Conservation (phyloP, 2,797 vertebrate genomes). For the Apodemus agrarius region DNA sequence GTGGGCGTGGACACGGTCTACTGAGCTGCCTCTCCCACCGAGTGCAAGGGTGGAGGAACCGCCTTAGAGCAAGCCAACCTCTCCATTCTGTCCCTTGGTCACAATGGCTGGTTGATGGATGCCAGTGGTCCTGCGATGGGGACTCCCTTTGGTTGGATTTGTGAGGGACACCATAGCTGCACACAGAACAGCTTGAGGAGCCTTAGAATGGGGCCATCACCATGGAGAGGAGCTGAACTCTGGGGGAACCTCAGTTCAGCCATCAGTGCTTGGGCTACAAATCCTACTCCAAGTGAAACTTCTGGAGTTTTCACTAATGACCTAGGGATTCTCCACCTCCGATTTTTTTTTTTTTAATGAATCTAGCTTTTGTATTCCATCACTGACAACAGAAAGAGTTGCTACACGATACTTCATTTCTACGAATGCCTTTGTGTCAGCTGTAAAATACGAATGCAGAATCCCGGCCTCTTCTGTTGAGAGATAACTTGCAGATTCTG, state of each 20-base stretch:
- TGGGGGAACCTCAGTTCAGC: neutral
- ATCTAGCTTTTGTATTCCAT: neutral
- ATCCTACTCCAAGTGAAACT: neutral
- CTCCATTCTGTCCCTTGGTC: neutral
- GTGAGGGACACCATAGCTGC: neutral
- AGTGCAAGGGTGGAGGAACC: neutral
- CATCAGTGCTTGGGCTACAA: neutral
- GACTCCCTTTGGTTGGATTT: neutral
- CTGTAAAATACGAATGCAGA: constrained; percentile 61
- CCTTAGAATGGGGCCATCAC: neutral
- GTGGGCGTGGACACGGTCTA: neutral
- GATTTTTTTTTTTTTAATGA: neutral
- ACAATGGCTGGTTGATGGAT: neutral
- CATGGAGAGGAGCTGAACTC: neutral
- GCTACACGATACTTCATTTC: neutral
- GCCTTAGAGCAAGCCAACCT: neutral
- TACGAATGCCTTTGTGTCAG: neutral
- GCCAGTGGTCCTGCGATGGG: neutral
- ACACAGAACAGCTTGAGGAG: neutral
- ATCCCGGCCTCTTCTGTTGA: constrained; percentile 43
- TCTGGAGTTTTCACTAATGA: neutral
- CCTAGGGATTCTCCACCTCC: neutral
- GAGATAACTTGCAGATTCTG: constrained; percentile 54
- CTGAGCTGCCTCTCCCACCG: neutral
- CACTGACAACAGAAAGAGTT: constrained; percentile 18